These are phyloP conservation scores for Fistularia tabacaria DNA, from an alignment of 2,797 vertebrate species.

Conservation along the genomic window DNA sequence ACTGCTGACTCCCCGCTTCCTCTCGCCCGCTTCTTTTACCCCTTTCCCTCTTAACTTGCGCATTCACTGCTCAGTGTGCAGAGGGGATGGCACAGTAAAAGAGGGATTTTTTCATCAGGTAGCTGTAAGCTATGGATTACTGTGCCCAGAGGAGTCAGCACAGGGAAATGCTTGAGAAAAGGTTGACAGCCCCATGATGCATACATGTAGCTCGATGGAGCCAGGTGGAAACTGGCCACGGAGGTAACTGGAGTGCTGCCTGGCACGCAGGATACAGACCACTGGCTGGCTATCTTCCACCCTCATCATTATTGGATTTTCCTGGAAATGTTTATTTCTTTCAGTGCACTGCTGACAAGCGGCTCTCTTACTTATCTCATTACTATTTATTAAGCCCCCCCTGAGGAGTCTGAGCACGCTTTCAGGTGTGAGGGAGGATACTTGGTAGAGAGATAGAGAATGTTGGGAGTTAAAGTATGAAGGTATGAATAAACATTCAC, in stretches of 20 bases:
- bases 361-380: constrained; percentile 66
- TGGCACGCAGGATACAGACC: constrained; percentile 18
- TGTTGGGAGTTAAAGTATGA: constrained; percentile 6
- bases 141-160: constrained; percentile 27
- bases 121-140: constrained; percentile 40
- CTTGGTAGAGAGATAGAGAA: constrained; percentile 10
- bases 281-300: constrained; percentile 46
- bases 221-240: constrained; percentile 22
- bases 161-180: constrained; percentile 31
- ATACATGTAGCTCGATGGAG: constrained; percentile 15
- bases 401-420: constrained; percentile 34
- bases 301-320: constrained; percentile 66
- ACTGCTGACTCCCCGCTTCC: constrained; percentile 30
- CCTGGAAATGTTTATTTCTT: constrained; percentile 65
- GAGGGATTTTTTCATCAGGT: constrained; percentile 26
- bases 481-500: constrained; percentile 2
- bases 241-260: constrained; percentile 28
- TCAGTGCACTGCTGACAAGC: constrained; percentile 52
- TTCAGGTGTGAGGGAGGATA: constrained; percentile 26
- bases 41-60: constrained; percentile 41
- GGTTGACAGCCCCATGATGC: constrained; percentile 29
- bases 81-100: constrained; percentile 48
- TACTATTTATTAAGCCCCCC: constrained; percentile 66
- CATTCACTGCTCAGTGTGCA: constrained; percentile 49
- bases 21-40: constrained; percentile 37